A percentile compares a stretch with the other conserved stretches of the same genome.
Conservation (phyloP, 2,888 invertebrate genomes). For the Bhutanitis thaidina region DNA sequence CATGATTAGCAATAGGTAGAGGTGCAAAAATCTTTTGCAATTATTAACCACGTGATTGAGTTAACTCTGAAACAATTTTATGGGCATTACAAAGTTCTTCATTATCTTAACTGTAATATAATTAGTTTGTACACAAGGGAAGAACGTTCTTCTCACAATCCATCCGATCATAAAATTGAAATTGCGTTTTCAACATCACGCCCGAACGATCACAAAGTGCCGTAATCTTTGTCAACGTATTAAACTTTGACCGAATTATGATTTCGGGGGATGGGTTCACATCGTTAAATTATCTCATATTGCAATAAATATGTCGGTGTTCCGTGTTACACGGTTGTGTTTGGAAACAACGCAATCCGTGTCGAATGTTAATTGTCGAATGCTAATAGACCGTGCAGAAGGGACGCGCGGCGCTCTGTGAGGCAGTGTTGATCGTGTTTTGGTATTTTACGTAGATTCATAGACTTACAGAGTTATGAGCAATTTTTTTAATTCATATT, state of each 20-base stretch:
- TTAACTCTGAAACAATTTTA: conserved; percentile 18
- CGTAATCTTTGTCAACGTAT: conserved; percentile 71
- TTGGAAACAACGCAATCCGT: conserved; percentile 71
- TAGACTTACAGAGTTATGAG: too few species aligned
- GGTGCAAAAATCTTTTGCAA: too few species aligned
- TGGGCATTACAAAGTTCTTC: conserved; percentile 27
- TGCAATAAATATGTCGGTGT: conserved; percentile 71
- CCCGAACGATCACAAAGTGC: conserved; percentile 62
- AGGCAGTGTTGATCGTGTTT: background rate
- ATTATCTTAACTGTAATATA: conserved; percentile 51
- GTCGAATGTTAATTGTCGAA: conserved; percentile 39
- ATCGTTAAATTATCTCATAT: conserved; percentile 75
- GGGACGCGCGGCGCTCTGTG: conserved; percentile 30
- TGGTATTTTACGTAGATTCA: background rate
- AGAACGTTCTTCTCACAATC: conserved; percentile 61
- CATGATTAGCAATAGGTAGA: too few species aligned
- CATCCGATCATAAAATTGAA: conserved; percentile 64
- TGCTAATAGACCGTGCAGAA: conserved; percentile 65
- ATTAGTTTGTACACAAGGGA: conserved; percentile 27
- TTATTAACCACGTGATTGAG: background rate
- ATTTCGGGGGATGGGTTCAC: conserved; percentile 58
- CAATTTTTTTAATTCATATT: too few species aligned
- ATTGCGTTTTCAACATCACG: conserved; percentile 55
- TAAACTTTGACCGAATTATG: conserved; percentile 79
- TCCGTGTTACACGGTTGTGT: conserved; percentile 42